Evolutionary conservation across 2,113 vertebrate species (phyloP).

Genomic region (Clarias gariepinus): DNA sequence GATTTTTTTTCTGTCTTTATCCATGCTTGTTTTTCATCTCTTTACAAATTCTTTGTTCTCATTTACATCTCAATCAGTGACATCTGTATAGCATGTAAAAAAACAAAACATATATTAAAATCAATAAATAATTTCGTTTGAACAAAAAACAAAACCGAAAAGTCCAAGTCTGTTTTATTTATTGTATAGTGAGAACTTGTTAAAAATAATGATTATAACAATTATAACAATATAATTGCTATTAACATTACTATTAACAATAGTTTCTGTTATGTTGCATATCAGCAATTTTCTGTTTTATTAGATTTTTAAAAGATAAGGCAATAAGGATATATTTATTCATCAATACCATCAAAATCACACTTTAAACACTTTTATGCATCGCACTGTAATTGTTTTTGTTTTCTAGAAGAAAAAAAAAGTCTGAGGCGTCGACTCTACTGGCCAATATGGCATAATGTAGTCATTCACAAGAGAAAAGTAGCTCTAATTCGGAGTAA

Average conservation of each 20-base stretch:
- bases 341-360: too few species aligned
- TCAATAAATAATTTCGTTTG: conserved; percentile 46
- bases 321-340: background rate
- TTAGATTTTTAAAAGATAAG: background rate
- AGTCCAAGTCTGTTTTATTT: background rate
- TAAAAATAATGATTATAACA: too few species aligned
- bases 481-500: too few species aligned
- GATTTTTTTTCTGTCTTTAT: background rate
- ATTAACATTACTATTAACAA: too few species aligned
- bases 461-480: too few species aligned
- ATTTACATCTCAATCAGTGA: background rate
- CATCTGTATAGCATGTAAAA: conserved; percentile 46
- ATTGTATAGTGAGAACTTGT: background rate
- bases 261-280: background rate
- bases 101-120: conserved; percentile 15
- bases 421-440: too few species aligned
- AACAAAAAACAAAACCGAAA: background rate
- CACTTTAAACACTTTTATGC: too few species aligned
- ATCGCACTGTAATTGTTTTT: background rate
- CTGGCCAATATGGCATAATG: too few species aligned
- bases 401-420: too few species aligned
- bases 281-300: background rate
- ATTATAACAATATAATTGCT: too few species aligned
- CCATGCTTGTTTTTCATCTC: background rate
- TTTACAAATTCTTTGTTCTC: background rate